Base-by-base conservation (phyloP, 2,797 vertebrate species). In the Onychomys arenicola region DNA sequence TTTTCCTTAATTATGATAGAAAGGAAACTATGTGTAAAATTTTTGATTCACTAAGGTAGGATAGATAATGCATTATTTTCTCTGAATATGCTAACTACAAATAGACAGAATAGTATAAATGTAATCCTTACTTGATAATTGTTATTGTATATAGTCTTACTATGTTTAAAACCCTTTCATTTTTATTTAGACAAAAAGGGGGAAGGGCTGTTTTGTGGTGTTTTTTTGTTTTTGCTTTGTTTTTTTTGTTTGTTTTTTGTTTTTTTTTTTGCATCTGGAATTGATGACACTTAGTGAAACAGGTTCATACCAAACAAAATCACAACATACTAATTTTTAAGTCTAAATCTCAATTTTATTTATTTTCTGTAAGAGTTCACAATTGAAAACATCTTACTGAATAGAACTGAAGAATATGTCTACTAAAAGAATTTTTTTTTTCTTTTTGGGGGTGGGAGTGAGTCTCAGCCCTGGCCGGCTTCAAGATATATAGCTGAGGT, bases 241-340 rank as follows among this genome's bases (percentile, higher is more conserved):
- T 52, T 12, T 2, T 13, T 13, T 52, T 52, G 52, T 52, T 52
- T 52, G 14, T 6, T 37, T 23, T 76, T 85, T 91, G 17, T 40
- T 65, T 78, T 34, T 81, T 81, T 91, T 23, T n/a, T 67, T 80
- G 40, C 29, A 55, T 46, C 34, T 16, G 78, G 46, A 94, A 73
- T 59, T 73, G 77, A 71, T 83, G 82, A 76, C 37, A 83, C 19
- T 52, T 34, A 52, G 19, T 3, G 17, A 63, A 96, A 80, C 0
- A 95, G 40, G 40, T 93, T 95, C 34, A 96, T 37, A 92, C 40
- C 73, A 96, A 63, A n/a, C 63, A 90, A 86, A 84, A 14, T 89
- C 46, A 90, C 11, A 83, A 88, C 32, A 90, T 55, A 77, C n/a
- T 57, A 46, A n/a, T 46, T 90, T 86, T 86, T 46, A 91, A 88